phyloP scores from a whole-genome alignment of 2,888 invertebrate species.

The Heliconius aoede region DNA sequence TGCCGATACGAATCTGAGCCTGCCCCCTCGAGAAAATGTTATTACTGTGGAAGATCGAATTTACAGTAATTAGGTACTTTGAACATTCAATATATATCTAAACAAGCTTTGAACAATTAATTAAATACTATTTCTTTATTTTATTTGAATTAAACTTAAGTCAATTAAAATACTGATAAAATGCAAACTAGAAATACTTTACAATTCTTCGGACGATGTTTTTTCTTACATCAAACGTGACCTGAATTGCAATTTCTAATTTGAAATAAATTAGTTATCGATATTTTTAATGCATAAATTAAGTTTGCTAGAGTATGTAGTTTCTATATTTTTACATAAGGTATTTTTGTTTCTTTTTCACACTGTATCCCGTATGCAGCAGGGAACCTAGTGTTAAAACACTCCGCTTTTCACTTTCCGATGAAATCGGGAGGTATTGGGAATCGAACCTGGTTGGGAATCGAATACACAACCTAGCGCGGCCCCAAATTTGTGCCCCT shows the following conservation, averaged over 20 bases:
- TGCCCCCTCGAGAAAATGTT: no score
- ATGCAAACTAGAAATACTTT: neutral
- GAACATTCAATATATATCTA: neutral
- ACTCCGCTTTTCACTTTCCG: no score
- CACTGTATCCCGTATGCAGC: neutral
- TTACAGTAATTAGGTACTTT: no score
- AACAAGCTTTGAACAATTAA: neutral
- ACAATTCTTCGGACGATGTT: neutral
- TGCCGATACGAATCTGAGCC: no score
- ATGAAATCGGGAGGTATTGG: neutral
- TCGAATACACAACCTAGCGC: no score
- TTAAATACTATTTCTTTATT: neutral
- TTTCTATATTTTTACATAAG: neutral
- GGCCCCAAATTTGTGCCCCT: no score
- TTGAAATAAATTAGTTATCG: neutral
- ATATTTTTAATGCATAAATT: neutral
- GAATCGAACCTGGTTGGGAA: neutral
- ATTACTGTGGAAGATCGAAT: no score
- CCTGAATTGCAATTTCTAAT: constrained; percentile 1
- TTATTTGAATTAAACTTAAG: neutral
- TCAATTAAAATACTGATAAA: neutral
- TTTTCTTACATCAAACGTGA: constrained; percentile 15
- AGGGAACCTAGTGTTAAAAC: neutral
- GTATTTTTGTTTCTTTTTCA: neutral
- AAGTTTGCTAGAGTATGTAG: neutral